Percentiles rank a stretch among this genome's conserved stretches.
These are phyloP conservation scores for Sebastiscus tertius DNA, from an alignment of 2,797 vertebrate genomes.

Conservation along the genomic window DNA sequence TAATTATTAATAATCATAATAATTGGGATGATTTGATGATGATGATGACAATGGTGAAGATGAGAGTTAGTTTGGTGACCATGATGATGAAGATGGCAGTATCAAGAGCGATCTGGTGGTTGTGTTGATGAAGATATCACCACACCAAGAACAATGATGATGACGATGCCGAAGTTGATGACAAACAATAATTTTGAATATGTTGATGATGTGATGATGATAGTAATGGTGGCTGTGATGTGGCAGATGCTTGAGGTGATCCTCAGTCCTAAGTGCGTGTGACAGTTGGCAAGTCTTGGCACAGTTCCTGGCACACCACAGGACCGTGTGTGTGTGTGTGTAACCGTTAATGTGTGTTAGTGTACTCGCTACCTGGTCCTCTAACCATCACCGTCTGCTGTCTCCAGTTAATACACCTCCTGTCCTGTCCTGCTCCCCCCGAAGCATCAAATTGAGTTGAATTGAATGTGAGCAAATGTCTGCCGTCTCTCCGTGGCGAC, in stretches of 20 bases:
- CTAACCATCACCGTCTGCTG: slow-evolving; percentile 61
- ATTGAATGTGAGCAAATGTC: slow-evolving; percentile 68
- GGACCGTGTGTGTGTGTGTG: slow-evolving; percentile 1
- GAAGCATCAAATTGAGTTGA: slow-evolving; percentile 66
- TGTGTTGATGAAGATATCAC: not conserved
- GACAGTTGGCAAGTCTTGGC: slow-evolving; percentile 69
- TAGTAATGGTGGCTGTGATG: not conserved
- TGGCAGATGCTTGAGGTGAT: slow-evolving; percentile 33
- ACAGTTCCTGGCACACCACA: slow-evolving; percentile 52
- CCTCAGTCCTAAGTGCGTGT: slow-evolving; percentile 49
- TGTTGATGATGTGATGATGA: not conserved
- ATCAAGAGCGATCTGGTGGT: not conserved
- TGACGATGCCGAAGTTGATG: not conserved
- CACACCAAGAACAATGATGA: too few relatives aligned
- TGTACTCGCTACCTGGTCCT: slow-evolving; percentile 47
- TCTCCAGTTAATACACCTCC: slow-evolving; percentile 61
- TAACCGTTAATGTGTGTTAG: slow-evolving; percentile 10
- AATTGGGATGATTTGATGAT: rapidly evolving
- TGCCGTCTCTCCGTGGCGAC: slow-evolving; percentile 20
- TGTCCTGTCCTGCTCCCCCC: slow-evolving; percentile 59
- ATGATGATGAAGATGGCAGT: not conserved
- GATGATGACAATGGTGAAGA: not conserved
- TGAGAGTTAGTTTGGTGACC: not conserved
- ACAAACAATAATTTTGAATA: not conserved
- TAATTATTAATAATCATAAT: too few relatives aligned